These are phyloP conservation scores for Malurus cyaneus DNA, from an alignment of 2,113 vertebrate genomes.

Conservation along the genomic window DNA sequence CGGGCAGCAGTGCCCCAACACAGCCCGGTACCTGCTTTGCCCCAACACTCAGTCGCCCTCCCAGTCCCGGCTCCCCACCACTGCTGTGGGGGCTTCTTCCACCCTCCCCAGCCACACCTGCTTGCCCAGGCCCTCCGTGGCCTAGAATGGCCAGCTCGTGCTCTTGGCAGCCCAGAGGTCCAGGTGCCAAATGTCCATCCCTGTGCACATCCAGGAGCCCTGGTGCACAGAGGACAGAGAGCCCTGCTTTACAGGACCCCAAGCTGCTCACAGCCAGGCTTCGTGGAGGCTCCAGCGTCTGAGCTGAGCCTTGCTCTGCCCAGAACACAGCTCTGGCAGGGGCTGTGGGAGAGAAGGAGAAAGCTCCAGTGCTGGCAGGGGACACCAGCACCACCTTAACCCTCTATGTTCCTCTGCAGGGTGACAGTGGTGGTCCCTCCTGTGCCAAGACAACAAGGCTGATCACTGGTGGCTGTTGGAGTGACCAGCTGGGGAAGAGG, in stretches of 20 bases:
- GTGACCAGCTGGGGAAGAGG: neutral
- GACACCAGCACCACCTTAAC: neutral
- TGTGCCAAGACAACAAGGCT: neutral
- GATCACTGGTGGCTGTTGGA: neutral
- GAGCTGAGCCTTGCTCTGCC: neutral
- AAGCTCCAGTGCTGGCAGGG: fast-evolving
- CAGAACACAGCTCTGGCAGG: neutral
- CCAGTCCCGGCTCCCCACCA: too few relatives aligned
- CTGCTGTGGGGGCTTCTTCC: neutral
- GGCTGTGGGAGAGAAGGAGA: neutral
- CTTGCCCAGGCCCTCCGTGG: neutral
- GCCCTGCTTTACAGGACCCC: neutral
- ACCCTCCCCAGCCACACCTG: neutral
- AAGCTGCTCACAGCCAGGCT: too few relatives aligned
- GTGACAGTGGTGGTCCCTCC: neutral
- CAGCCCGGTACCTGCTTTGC: neutral
- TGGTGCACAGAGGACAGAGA: neutral
- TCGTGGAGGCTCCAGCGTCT: neutral
- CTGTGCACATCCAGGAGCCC: neutral
- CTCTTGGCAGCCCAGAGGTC: neutral
- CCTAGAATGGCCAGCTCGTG: neutral
- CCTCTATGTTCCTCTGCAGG: neutral
- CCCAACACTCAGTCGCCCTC: neutral
- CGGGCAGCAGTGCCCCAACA: neutral
- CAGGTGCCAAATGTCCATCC: neutral